Evolutionary conservation across 2,113 vertebrate species (phyloP).

Genomic region (Serinus canaria): DNA sequence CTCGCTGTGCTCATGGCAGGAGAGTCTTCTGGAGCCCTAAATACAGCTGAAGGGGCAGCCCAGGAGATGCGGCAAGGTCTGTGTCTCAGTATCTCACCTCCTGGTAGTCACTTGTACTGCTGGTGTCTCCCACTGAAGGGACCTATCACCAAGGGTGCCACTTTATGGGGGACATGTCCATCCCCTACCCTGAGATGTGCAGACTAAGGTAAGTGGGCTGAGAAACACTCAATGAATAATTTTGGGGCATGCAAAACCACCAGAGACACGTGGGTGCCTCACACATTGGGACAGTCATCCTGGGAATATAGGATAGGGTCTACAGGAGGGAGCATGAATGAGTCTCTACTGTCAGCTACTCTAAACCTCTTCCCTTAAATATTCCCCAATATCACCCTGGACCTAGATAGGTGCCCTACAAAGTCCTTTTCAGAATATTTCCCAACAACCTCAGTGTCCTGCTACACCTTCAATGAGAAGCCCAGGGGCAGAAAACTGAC

Average conservation of each 20-base stretch:
- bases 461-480: neutral
- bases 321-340: neutral
- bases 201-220: neutral
- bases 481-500: neutral
- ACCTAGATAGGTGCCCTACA: accelerated
- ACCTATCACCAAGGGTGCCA: neutral
- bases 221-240: neutral
- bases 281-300: neutral
- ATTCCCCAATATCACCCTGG: neutral
- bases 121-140: neutral
- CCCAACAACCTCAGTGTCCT: neutral
- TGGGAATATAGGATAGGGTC: neutral
- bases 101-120: neutral
- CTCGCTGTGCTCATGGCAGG: accelerated
- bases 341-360: neutral
- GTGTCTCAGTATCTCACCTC: neutral
- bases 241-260: neutral
- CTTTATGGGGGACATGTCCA: accelerated
- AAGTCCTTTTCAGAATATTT: neutral
- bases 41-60: neutral
- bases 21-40: neutral
- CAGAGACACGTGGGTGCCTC: accelerated
- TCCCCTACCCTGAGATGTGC: neutral
- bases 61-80: neutral
- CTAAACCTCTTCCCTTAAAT: neutral